A percentile compares a stretch with the other conserved stretches of the same genome.
Evolutionary conservation across 2,888 invertebrate species (phyloP).

Genomic region (Zele albiditarsus): DNA sequence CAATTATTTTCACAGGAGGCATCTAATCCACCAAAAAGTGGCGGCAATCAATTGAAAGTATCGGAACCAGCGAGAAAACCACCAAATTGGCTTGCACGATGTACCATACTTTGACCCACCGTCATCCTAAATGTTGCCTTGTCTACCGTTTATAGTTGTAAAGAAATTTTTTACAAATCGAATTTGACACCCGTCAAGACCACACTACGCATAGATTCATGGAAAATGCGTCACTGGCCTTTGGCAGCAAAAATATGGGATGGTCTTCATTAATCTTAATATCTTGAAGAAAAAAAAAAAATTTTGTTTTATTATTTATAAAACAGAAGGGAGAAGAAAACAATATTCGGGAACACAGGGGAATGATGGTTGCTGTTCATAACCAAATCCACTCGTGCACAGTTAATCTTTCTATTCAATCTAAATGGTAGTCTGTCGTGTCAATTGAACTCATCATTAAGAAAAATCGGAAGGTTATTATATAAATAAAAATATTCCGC

Average conservation of each 20-base stretch:
- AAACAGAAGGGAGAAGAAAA: neutral
- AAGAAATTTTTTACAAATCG: slow-evolving; percentile 65
- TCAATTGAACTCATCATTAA: slow-evolving; percentile 43
- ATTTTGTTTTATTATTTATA: slow-evolving; percentile 44
- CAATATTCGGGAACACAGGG: slow-evolving; percentile 48
- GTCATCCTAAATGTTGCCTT: slow-evolving; percentile 60
- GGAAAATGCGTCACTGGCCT: slow-evolving; percentile 45
- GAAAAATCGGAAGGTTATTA: slow-evolving; percentile 28
- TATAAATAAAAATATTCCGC: slow-evolving; percentile 11
- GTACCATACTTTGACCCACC: slow-evolving; percentile 89
- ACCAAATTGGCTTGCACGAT: slow-evolving; percentile 89
- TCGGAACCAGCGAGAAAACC: slow-evolving; percentile 87
- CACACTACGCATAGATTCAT: slow-evolving; percentile 49
- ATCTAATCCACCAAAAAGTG: slow-evolving; percentile 89
- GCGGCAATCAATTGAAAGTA: slow-evolving; percentile 84
- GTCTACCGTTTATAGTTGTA: slow-evolving; percentile 63
- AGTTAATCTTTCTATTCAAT: slow-evolving; percentile 50
- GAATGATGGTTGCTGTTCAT: slow-evolving; percentile 45
- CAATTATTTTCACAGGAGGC: slow-evolving; percentile 80
- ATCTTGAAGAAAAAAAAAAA: slow-evolving; percentile 35
- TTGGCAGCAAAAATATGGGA: slow-evolving; percentile 39
- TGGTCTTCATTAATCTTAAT: slow-evolving; percentile 49
- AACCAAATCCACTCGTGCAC: slow-evolving; percentile 51
- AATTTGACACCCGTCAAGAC: slow-evolving; percentile 63
- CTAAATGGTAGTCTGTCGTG: slow-evolving; percentile 50